A percentile compares a stretch with the other conserved stretches of the same genome.
Evolutionary conservation across 2,797 vertebrate species (phyloP).

Genomic region (Rhynchonycteris naso): DNA sequence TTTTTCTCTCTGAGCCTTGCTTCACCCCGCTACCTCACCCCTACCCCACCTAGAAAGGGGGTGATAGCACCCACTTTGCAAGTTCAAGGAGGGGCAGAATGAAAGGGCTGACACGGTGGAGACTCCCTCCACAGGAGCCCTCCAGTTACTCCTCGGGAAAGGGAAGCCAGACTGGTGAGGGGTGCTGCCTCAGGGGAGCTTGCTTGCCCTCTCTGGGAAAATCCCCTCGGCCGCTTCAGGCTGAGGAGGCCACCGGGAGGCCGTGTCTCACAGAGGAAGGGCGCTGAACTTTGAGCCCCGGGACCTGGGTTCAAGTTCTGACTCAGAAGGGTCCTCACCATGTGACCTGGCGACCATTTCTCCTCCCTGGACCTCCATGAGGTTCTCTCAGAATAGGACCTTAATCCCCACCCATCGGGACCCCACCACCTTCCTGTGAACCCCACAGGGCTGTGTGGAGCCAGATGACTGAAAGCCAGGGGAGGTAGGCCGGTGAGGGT

Average conservation of each 20-base stretch:
- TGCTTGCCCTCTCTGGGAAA: not conserved
- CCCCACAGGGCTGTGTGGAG: not conserved
- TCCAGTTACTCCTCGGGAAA: not conserved
- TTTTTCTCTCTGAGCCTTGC: not conserved
- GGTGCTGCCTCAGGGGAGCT: fast-evolving
- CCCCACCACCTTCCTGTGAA: fast-evolving
- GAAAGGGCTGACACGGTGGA: not conserved
- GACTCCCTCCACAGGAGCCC: not conserved
- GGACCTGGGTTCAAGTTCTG: not conserved
- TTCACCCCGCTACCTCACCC: not conserved
- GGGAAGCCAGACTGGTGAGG: not conserved
- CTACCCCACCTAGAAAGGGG: fast-evolving
- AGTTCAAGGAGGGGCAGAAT: not conserved
- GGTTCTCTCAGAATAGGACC: no score
- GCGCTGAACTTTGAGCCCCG: not conserved
- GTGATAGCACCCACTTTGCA: not conserved
- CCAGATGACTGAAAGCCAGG: not conserved
- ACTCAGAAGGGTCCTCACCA: not conserved
- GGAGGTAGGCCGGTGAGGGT: not conserved
- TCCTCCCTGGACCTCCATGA: not conserved
- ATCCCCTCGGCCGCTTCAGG: not conserved
- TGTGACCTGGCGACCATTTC: fast-evolving
- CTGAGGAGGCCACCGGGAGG: not conserved
- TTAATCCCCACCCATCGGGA: not conserved
- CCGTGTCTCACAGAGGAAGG: not conserved